Percentiles rank a stretch among this genome's conserved stretches.
Conservation (phyloP, 2,888 invertebrate species). For the Agrilus mali region DNA sequence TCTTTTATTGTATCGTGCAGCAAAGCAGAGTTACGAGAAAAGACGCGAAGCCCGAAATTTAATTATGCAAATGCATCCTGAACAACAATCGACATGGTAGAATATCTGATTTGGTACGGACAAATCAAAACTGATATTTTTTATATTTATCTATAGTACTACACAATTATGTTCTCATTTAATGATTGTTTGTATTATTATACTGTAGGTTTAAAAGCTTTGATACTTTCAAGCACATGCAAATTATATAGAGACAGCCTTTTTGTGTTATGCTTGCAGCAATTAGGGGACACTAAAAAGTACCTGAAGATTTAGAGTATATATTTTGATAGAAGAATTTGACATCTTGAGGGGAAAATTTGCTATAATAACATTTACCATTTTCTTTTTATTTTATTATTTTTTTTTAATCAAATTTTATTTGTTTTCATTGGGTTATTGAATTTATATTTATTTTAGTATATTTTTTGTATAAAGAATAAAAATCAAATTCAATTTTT, state of each 20-base stretch:
- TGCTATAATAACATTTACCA: no score
- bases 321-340: no score
- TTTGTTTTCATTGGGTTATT: no score
- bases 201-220: no score
- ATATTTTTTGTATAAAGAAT: no score
- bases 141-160: conserved; percentile 1
- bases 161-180: background rate
- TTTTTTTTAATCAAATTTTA: no score
- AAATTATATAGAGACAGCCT: background rate
- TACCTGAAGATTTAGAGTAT: no score
- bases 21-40: conserved; percentile 56
- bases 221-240: background rate
- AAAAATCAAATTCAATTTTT: no score
- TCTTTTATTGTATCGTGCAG: conserved; percentile 58
- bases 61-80: conserved; percentile 76
- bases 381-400: no score
- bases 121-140: background rate
- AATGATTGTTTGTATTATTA: background rate
- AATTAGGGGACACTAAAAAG: background rate
- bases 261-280: background rate
- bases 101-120: background rate
- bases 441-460: no score
- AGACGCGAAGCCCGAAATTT: conserved; percentile 70
- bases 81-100: conserved; percentile 8
- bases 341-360: no score